Base-by-base conservation (phyloP, 2,888 invertebrate species). In the Mayetiola destructor region DNA sequence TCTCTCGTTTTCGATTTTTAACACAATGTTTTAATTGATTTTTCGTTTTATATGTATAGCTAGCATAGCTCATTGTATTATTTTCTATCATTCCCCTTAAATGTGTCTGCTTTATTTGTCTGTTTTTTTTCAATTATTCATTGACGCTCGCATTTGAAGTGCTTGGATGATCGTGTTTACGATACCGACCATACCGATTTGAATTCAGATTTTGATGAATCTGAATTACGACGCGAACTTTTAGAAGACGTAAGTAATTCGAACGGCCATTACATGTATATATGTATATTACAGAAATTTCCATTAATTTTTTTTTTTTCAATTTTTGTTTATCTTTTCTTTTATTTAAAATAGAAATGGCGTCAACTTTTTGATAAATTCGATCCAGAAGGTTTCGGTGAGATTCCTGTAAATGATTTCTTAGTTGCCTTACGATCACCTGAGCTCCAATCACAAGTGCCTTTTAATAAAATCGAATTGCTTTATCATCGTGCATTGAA, bases 321-420 rank as follows among this genome's bases (percentile, higher is more conserved):
- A n/a, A n/a, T 53, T 29, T 27, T n/a, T 6, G 9, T n/a, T n/a
- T n/a, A n/a, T n/a, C n/a, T n/a, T n/a, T n/a, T n/a, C n/a, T n/a
- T n/a, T n/a, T n/a, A n/a, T n/a, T n/a, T n/a, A n/a, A n/a, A n/a
- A 80, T 78, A 90, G 89, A 88, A 88, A 86, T 90, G 90, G 90
- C 81, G 89, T 63, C 80, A 85, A 61, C 78, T 90, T 61, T 90
- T 90, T 68, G 90, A 90, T 72, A 84, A 84, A 88, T 91, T 86
- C 68, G 91, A 92, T 75, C 88, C 88, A 9, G 92, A 92, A 74
- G 92, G 92, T 40, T 92, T 91, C 67, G 92, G 92, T 10, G 91
- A 92, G 76, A 91, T 92, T 66, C 87, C 87, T 48, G 85, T 90
- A 79, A 80, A 83, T 56, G 89, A 91, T 68, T 88, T 92, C 70